Evolutionary conservation across 2,888 invertebrate species (phyloP).

Genomic region (Caenorhabditis angaria): DNA sequence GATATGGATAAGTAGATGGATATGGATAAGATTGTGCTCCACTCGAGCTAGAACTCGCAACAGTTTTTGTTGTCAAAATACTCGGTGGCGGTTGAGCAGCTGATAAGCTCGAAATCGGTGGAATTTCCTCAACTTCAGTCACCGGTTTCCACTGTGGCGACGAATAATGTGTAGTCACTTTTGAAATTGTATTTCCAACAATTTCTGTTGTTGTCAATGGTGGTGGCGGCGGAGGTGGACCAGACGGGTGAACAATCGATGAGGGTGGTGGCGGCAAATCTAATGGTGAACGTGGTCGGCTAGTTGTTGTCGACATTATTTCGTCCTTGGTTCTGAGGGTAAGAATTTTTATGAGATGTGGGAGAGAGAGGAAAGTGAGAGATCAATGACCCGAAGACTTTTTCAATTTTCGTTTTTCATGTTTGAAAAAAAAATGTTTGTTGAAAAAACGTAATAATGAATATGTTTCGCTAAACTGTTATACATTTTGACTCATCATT

Average conservation of each 20-base stretch:
- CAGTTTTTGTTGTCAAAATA: constrained; percentile 14
- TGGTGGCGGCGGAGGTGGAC: constrained; percentile 41
- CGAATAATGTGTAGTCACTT: constrained; percentile 24
- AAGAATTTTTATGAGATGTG: neutral
- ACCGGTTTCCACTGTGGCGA: constrained; percentile 17
- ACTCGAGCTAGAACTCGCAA: neutral
- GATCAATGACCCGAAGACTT: constrained; percentile 1
- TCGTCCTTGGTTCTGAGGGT: constrained; percentile 42
- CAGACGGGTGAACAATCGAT: constrained; percentile 28
- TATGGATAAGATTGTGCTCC: neutral
- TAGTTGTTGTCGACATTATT: constrained; percentile 29
- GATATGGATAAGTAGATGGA: neutral
- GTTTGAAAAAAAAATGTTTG: neutral
- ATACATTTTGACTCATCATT: constrained; percentile 20
- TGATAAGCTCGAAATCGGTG: constrained; percentile 18
- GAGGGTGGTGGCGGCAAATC: constrained; percentile 52
- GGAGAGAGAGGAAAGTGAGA: neutral
- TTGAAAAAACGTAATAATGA: neutral
- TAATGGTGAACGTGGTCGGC: constrained; percentile 48
- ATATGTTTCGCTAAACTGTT: neutral
- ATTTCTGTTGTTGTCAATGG: constrained; percentile 30
- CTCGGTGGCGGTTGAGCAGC: constrained; percentile 39
- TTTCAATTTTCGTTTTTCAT: neutral
- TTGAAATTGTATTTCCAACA: constrained; percentile 29
- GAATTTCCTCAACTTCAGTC: constrained; percentile 20